Evolutionary conservation across 2,797 vertebrate species (phyloP).

Genomic region (Australoheros facetus): DNA sequence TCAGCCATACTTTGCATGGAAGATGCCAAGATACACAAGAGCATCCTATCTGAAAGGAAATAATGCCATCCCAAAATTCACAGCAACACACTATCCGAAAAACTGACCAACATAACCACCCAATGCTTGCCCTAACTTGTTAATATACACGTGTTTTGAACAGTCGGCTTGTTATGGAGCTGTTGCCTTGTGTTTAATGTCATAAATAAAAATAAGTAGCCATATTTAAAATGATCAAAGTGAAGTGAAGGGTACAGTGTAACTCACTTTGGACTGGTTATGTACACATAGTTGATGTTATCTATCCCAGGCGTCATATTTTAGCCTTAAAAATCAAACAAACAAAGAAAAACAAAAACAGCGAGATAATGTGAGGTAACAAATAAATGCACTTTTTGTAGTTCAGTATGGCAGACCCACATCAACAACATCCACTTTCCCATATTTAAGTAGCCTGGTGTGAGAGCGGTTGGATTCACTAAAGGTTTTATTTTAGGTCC

Average conservation of each 20-base stretch:
- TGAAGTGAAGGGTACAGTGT: not conserved
- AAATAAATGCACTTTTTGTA: too few relatives aligned
- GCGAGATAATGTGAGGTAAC: too few relatives aligned
- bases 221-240: not conserved
- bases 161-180: not conserved
- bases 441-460: too few relatives aligned
- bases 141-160: not conserved
- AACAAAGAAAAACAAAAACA: too few relatives aligned
- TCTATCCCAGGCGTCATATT: fast-evolving
- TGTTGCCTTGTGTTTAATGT: not conserved
- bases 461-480: too few relatives aligned
- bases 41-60: not conserved
- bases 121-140: not conserved
- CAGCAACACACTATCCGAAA: not conserved
- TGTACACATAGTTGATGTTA: not conserved
- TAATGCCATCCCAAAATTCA: not conserved
- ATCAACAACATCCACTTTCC: too few relatives aligned
- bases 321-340: not conserved
- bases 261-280: not conserved
- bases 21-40: not conserved
- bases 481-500: not conserved
- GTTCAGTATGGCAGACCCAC: too few relatives aligned
- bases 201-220: not conserved
- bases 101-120: not conserved
- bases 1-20: not conserved